phyloP scores from a whole-genome alignment of 2,113 vertebrate genomes.

The Equus quagga region DNA sequence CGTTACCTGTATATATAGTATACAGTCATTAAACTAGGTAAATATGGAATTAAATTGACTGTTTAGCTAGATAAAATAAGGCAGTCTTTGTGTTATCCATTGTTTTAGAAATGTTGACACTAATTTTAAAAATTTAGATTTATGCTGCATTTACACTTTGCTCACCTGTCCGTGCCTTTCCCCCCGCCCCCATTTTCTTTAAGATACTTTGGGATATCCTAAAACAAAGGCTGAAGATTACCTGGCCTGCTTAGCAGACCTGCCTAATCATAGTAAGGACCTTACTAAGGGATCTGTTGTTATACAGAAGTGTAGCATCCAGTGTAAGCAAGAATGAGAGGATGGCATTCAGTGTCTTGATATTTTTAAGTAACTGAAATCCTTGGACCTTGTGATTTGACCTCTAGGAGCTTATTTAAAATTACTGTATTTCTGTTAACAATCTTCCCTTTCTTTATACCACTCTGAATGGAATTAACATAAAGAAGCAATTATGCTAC shows the following conservation, averaged over 20 bases:
- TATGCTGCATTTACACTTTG: neutral
- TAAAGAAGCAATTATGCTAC: neutral
- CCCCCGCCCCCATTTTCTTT: neutral
- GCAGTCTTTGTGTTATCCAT: neutral
- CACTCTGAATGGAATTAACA: constrained; percentile 5
- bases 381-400: neutral
- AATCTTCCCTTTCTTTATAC: neutral
- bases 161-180: too few species aligned
- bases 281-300: neutral
- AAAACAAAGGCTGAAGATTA: constrained; percentile 41
- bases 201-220: constrained; percentile 3
- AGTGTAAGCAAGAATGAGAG: neutral
- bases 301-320: neutral
- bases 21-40: neutral
- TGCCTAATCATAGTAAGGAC: neutral
- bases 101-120: neutral
- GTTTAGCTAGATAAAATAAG: neutral
- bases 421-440: neutral
- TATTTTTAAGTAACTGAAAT: constrained; percentile 42
- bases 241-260: neutral
- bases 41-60: constrained; percentile 17
- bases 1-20: neutral
- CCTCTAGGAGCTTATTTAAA: constrained; percentile 29
- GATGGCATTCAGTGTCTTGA: neutral
- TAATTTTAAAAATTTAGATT: neutral